These are phyloP conservation scores for Sphecodes monilicornis DNA, from an alignment of 2,888 invertebrate genomes.

Conservation along the genomic window DNA sequence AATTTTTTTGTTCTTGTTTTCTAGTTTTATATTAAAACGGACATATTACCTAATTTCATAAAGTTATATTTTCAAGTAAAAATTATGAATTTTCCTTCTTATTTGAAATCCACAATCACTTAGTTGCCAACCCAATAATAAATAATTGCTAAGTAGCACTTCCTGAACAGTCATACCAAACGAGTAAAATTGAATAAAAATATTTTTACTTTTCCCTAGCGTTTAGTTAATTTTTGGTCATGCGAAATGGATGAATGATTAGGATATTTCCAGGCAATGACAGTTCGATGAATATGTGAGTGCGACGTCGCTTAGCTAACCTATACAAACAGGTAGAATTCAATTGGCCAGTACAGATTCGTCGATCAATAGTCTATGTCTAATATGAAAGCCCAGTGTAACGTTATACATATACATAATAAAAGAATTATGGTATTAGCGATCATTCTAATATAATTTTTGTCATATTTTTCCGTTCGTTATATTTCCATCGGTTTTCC, in stretches of 20 bases:
- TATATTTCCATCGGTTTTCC: background rate
- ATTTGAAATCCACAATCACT: too few relatives aligned
- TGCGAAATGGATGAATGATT: background rate
- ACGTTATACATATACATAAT: background rate
- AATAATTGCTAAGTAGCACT: background rate
- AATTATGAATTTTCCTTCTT: too few relatives aligned
- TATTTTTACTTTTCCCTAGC: background rate
- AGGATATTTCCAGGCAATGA: background rate
- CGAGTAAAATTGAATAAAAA: background rate
- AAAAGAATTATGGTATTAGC: background rate
- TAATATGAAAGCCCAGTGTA: background rate
- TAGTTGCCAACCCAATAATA: too few relatives aligned
- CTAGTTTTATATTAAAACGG: too few relatives aligned
- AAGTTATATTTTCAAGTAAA: too few relatives aligned
- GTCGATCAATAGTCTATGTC: background rate
- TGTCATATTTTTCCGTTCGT: background rate
- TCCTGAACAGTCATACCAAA: background rate
- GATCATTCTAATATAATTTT: slow-evolving; percentile 1
- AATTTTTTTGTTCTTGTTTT: too few relatives aligned
- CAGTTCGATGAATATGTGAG: background rate
- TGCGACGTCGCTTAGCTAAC: background rate
- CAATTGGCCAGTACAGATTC: background rate
- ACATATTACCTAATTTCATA: too few relatives aligned
- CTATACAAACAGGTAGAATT: background rate
- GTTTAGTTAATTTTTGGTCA: background rate